Evolutionary conservation across 2,888 invertebrate genomes (phyloP).

Genomic region (Meta bourneti): DNA sequence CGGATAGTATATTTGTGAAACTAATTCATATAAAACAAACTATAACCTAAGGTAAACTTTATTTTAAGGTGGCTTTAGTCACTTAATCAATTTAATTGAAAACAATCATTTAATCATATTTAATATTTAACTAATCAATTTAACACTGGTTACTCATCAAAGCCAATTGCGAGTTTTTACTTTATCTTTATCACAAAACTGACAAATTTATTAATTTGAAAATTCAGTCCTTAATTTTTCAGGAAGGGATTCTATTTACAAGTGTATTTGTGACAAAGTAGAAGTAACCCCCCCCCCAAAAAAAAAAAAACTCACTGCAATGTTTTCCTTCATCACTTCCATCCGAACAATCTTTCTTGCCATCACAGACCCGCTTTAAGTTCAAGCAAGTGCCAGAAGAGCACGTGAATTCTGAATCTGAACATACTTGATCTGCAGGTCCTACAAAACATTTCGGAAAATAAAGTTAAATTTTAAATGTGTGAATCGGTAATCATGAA

Average conservation of each 20-base stretch:
- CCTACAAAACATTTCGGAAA: neutral
- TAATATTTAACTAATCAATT: too few relatives aligned
- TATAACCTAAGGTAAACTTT: too few relatives aligned
- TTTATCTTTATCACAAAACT: too few relatives aligned
- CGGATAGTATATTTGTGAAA: too few relatives aligned
- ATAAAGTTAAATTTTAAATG: neutral
- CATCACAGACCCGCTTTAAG: slow-evolving; percentile 76
- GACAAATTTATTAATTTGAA: neutral
- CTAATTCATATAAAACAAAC: too few relatives aligned
- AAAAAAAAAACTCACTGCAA: slow-evolving; percentile 74
- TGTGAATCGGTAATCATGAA: too few relatives aligned
- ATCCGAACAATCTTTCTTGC: slow-evolving; percentile 76
- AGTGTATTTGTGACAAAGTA: neutral
- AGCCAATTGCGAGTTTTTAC: too few relatives aligned
- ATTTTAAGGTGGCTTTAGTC: too few relatives aligned
- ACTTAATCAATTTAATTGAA: too few relatives aligned
- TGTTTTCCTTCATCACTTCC: slow-evolving; percentile 77
- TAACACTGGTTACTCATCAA: too few relatives aligned
- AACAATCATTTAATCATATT: too few relatives aligned
- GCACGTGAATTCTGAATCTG: slow-evolving; percentile 66
- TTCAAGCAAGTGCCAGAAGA: slow-evolving; percentile 75
- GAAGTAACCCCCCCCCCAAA: too few relatives aligned
- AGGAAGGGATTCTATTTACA: neutral
- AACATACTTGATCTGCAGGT: slow-evolving; percentile 28
- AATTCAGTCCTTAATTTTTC: neutral